These are phyloP conservation scores for Aythya baeri DNA, from an alignment of 2,113 vertebrate species.

Conservation along the genomic window DNA sequence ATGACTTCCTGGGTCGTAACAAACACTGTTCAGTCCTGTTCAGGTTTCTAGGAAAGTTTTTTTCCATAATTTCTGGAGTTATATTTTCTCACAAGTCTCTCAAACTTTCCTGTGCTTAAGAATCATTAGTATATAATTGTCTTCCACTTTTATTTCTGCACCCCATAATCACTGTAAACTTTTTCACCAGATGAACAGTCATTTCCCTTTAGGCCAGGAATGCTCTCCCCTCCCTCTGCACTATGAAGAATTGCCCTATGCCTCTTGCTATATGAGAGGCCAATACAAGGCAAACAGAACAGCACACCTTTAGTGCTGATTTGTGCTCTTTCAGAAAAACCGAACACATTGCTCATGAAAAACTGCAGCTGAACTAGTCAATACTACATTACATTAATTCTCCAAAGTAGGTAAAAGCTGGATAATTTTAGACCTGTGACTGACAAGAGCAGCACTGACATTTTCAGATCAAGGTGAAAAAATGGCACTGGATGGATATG, in stretches of 20 bases:
- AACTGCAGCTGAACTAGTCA: neutral
- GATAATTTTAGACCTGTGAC: neutral
- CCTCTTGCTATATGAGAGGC: too few species aligned
- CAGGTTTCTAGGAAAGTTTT: neutral
- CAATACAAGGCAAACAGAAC: neutral
- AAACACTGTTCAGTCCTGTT: neutral
- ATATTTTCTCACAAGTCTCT: neutral
- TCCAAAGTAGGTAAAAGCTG: neutral
- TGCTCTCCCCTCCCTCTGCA: accelerated
- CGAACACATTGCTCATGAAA: neutral
- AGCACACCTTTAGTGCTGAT: neutral
- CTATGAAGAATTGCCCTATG: too few species aligned
- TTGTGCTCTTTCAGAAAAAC: neutral
- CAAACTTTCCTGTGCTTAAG: neutral
- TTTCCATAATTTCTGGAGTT: neutral
- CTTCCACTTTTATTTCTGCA: neutral
- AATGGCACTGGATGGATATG: too few species aligned
- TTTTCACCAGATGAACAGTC: neutral
- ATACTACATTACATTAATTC: neutral
- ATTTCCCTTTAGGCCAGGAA: neutral
- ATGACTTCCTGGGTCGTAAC: neutral
- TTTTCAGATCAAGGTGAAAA: neutral
- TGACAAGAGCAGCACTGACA: accelerated
- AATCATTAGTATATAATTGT: neutral
- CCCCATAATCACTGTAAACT: neutral